These are phyloP conservation scores for Caenorhabditis angaria DNA, from an alignment of 2,888 invertebrate genomes.

Conservation along the genomic window DNA sequence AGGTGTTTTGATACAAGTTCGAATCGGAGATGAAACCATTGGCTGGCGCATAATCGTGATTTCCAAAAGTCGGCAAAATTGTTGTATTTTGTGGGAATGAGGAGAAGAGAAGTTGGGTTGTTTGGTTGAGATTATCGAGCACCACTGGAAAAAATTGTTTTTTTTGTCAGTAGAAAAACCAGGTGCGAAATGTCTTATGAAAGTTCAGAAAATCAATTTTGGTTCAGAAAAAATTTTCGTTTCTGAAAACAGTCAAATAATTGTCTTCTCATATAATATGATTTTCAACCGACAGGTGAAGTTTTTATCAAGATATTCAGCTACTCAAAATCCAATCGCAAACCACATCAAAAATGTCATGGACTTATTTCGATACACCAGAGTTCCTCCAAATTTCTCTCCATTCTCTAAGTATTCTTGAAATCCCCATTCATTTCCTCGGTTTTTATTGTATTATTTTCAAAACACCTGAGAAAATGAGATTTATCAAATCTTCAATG, in stretches of 20 bases:
- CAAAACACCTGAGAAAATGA: background rate
- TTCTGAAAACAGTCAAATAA: no score
- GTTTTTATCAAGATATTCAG: no score
- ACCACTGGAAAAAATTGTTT: conserved; percentile 39
- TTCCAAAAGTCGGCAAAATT: conserved; percentile 67
- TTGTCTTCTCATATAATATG: no score
- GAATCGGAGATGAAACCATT: conserved; percentile 57
- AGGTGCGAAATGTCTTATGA: no score
- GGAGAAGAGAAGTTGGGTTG: conserved; percentile 43
- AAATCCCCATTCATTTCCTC: background rate
- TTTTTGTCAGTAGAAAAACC: no score
- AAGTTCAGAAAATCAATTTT: no score
- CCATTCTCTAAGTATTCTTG: background rate
- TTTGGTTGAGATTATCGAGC: conserved; percentile 40
- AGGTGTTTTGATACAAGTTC: conserved; percentile 45
- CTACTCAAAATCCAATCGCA: no score
- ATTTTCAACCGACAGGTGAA: no score
- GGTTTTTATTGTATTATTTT: background rate
- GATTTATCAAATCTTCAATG: no score
- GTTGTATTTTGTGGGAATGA: conserved; percentile 36
- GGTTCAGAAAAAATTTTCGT: no score
- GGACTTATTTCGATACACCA: background rate
- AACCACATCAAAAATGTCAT: no score
- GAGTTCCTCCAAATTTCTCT: background rate
- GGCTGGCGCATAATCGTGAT: conserved; percentile 68